Conservation (phyloP, 2,113 vertebrate genomes). For the Epinephelus moara region DNA sequence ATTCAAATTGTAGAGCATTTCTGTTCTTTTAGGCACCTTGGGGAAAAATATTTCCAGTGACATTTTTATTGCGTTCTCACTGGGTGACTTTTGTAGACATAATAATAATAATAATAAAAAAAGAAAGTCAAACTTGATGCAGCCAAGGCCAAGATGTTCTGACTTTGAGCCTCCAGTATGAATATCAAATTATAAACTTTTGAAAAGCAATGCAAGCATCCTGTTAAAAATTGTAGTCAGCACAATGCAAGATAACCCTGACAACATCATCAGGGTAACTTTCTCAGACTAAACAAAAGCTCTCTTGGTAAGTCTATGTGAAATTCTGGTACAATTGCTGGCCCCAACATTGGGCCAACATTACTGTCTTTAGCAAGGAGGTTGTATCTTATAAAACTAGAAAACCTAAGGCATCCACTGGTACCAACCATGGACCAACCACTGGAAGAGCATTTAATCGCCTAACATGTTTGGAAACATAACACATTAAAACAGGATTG, state of each 20-base stretch:
- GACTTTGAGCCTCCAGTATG: not conserved
- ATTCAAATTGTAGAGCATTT: not conserved
- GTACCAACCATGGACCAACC: too few species aligned
- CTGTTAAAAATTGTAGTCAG: not conserved
- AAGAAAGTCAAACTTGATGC: not conserved
- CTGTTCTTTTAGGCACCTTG: not conserved
- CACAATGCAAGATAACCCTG: not conserved
- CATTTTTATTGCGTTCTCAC: not conserved
- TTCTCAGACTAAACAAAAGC: not conserved
- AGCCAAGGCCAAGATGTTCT: not conserved
- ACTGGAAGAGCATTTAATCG: too few species aligned
- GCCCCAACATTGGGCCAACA: too few species aligned
- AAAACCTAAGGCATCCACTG: too few species aligned
- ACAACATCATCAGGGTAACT: not conserved
- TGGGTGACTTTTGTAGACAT: rapidly evolving
- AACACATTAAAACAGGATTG: too few species aligned
- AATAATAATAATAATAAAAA: not conserved
- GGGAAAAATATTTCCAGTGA: not conserved
- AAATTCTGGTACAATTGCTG: not conserved
- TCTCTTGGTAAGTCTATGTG: not conserved
- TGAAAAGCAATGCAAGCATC: not conserved
- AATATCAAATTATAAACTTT: not conserved
- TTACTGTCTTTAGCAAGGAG: too few species aligned
- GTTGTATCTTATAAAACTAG: too few species aligned
- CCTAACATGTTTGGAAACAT: too few species aligned